Percentiles rank a stretch among this genome's conserved stretches.
phyloP scores from a whole-genome alignment of 2,113 vertebrate genomes.

The Pachyramphus minor region DNA sequence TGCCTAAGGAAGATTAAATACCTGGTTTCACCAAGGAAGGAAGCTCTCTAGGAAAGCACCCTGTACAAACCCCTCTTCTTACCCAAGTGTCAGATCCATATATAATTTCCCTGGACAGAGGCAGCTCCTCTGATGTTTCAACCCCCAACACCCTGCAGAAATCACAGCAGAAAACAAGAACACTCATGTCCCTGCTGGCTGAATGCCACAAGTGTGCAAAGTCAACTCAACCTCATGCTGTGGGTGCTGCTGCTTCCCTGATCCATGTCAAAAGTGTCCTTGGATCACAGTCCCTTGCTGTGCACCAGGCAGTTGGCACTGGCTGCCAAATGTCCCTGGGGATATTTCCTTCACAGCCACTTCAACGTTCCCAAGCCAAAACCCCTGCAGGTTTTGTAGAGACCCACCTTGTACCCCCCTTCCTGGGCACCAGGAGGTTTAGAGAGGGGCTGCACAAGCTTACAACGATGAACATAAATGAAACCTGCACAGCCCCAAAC shows the following conservation, averaged over 20 bases:
- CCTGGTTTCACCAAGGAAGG: neutral
- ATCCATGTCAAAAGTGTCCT: fast-evolving
- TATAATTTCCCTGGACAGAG: neutral
- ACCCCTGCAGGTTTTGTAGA: neutral
- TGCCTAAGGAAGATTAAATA: neutral
- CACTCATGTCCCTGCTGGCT: neutral
- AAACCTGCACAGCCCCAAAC: neutral
- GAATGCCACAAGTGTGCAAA: fast-evolving
- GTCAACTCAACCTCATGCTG: fast-evolving
- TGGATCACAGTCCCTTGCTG: neutral
- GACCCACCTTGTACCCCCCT: too few species aligned
- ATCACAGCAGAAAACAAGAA: neutral
- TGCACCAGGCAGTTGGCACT: fast-evolving
- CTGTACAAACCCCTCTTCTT: neutral
- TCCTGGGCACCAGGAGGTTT: neutral
- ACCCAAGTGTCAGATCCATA: fast-evolving
- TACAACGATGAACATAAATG: neutral
- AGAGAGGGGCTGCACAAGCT: neutral
- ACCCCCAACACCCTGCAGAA: neutral
- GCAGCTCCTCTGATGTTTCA: neutral
- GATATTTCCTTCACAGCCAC: neutral
- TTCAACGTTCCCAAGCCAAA: neutral
- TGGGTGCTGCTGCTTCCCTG: neutral
- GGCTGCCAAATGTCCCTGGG: neutral
- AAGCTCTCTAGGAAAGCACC: neutral